Percentiles rank a stretch among this genome's conserved stretches.
Evolutionary conservation across 2,113 vertebrate genomes (phyloP).

Genomic region (Dascyllus trimaculatus): DNA sequence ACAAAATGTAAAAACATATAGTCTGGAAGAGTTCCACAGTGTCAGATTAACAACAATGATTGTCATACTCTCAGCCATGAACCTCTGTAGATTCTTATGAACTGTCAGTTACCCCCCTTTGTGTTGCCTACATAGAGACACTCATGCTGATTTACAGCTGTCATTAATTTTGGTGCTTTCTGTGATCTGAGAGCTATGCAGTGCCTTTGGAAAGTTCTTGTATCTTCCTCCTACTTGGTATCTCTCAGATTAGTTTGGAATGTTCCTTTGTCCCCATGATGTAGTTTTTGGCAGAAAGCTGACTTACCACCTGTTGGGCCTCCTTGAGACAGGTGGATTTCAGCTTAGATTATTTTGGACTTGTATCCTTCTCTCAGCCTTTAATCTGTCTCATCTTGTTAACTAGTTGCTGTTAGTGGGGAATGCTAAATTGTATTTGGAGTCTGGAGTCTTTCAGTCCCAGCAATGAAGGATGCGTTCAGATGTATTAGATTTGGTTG

Average conservation of each 20-base stretch:
- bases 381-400: conserved; percentile 1
- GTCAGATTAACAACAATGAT: background rate
- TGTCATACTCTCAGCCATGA: background rate
- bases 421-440: background rate
- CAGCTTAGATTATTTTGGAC: conserved; percentile 1
- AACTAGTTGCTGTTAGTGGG: conserved; percentile 46
- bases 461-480: background rate
- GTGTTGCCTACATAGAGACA: background rate
- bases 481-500: conserved; percentile 8
- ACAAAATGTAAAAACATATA: no score
- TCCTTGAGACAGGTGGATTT: conserved; percentile 38
- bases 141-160: conserved; percentile 18
- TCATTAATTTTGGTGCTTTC: background rate
- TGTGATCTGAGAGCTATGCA: background rate
- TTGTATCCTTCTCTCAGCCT: conserved; percentile 3
- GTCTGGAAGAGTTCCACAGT: background rate
- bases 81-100: background rate
- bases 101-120: rapidly evolving
- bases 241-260: conserved; percentile 38
- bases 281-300: conserved; percentile 52
- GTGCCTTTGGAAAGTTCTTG: background rate
- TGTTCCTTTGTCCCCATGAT: conserved; percentile 21
- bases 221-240: conserved; percentile 1
- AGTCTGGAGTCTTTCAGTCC: conserved; percentile 1
- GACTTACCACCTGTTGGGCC: conserved; percentile 41